Conservation (phyloP, 2,113 vertebrate species). For the Aspidoscelis tigris region DNA sequence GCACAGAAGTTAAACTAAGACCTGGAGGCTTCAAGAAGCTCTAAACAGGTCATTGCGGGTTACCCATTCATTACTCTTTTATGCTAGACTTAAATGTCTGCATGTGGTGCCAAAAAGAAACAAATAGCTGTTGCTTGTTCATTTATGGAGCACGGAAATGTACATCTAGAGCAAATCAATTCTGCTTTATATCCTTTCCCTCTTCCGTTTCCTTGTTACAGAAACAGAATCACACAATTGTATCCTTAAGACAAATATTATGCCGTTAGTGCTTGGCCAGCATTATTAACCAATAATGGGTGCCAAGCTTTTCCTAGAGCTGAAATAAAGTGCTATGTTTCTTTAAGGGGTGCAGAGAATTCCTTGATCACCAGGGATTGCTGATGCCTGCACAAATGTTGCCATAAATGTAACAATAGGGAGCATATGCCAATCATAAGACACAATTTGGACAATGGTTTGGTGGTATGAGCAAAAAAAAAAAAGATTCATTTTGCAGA, state of each 20-base stretch:
- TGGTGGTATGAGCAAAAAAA: no score
- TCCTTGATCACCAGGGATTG: background rate
- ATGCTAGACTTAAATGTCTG: background rate
- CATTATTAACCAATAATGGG: background rate
- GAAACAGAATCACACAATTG: constrained; percentile 20
- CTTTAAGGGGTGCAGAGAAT: background rate
- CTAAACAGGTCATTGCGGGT: background rate
- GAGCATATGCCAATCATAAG: no score
- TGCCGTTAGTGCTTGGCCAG: constrained; percentile 5
- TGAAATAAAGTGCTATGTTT: constrained; percentile 4
- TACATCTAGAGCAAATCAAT: constrained; percentile 32
- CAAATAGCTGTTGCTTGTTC: background rate
- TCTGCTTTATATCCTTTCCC: constrained; percentile 22
- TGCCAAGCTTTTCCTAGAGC: constrained; percentile 17
- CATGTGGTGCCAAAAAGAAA: constrained; percentile 16
- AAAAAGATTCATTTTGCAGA: no score
- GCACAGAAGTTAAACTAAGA: background rate
- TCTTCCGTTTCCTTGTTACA: constrained; percentile 2
- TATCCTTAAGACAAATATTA: constrained; percentile 40
- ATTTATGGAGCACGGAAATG: constrained; percentile 1
- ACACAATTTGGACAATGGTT: no score
- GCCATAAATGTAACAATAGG: background rate
- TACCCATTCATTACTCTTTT: background rate
- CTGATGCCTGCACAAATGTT: background rate
- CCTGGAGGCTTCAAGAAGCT: background rate